Evolutionary conservation across 2,113 vertebrate species (phyloP), one percentile per base, ranked within the genome.

Genomic region (Ornithorhynchus anatinus): DNA sequence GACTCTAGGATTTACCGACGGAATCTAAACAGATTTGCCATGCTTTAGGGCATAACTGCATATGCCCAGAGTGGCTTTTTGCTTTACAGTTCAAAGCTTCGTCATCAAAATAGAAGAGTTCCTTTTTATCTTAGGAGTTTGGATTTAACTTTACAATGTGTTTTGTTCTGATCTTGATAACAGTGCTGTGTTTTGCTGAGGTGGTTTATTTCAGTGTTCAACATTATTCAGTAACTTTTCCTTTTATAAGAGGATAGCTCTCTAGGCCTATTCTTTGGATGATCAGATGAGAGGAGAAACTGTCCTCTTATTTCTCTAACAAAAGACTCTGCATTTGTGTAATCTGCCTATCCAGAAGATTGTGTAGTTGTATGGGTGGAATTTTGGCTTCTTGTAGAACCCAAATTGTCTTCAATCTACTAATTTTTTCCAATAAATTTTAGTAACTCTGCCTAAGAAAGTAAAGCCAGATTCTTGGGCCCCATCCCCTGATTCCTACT

Each of bases 311-410:
- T 53, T 2, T 37, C 51, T n/a, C 23, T 44, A 62, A 77, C 51
- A 77, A 77, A 75, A 47, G 20, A 31, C 22, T 65, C 38, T 58
- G 59, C n/a, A n/a, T 68, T 64, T 79, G 33, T 81, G 33, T 62
- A 31, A 20, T 54, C 73, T 64, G 58, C 74, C 35, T 73, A 67
- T 54, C 52, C 35, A 59, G 45, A 72, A 39, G 53, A 80, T 72
- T 59, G 42, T 64, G 71, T 62, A 62, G 54, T 72, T 17, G 57
- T 56, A 25, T 5, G 72, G 51, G 59, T 75, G 62, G 66, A 35
- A 57, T 69, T 75, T 63, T 82, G 69, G 67, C 76, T 57, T 80
- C 80, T 66, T 39, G 52, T 8, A 69, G 45, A 74, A 57, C 27
- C 27, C 56, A 51, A 51, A 61, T 71, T 86, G 67, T 59, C 45